Percentiles rank a stretch among this genome's conserved stretches.
Evolutionary conservation across 2,797 vertebrate species (phyloP).

Genomic region (Todus mexicanus): DNA sequence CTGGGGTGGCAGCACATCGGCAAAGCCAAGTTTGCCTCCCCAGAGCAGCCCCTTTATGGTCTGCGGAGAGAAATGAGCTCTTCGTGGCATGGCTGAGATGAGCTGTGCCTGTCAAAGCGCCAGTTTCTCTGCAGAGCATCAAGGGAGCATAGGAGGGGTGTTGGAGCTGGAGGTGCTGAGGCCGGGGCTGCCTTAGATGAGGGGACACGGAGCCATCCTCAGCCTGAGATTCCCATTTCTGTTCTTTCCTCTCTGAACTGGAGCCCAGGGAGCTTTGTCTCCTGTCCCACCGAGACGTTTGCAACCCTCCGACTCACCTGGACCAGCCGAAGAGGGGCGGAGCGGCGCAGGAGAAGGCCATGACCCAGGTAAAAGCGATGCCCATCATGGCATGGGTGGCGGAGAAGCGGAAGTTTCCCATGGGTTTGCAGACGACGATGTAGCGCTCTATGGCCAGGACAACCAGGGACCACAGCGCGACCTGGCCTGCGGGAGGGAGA

Average conservation of each 20-base stretch:
- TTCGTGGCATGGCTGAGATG: accelerated
- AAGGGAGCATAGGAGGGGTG: neutral
- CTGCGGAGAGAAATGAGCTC: neutral
- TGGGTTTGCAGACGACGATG: slow-evolving; percentile 83
- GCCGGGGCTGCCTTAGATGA: neutral
- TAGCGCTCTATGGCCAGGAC: slow-evolving; percentile 64
- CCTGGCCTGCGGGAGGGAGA: slow-evolving; percentile 31
- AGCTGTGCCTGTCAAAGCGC: neutral
- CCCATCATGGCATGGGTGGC: slow-evolving; percentile 70
- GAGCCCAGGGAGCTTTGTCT: neutral
- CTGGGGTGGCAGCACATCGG: neutral
- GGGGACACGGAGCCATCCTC: accelerated
- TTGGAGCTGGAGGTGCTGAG: neutral
- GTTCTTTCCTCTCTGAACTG: neutral
- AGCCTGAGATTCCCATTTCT: neutral
- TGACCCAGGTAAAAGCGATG: slow-evolving; percentile 79
- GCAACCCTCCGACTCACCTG: slow-evolving; percentile 52
- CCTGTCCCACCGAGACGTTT: neutral
- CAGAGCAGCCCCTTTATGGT: neutral
- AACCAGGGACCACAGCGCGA: slow-evolving; percentile 57
- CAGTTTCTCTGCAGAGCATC: neutral
- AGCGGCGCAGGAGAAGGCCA: slow-evolving; percentile 74
- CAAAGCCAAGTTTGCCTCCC: neutral
- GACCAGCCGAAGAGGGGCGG: slow-evolving; percentile 82
- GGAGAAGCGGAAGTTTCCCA: slow-evolving; percentile 83